Percentiles rank a stretch among this genome's conserved stretches.
Conservation (phyloP, 37 sponge, comb jelly and placozoan genomes). For the Beroe ovata region DNA sequence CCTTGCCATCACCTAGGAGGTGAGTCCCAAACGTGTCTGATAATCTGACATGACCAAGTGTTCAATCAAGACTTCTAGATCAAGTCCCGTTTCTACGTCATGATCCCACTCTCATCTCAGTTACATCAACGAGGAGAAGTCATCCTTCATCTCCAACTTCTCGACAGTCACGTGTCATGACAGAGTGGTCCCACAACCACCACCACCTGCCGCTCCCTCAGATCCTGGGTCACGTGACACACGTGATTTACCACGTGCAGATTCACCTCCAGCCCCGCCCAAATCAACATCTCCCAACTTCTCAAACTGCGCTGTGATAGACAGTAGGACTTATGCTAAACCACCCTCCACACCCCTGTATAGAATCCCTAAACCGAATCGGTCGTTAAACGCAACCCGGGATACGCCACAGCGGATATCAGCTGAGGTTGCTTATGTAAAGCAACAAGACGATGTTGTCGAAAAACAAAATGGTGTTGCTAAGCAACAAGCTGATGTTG, state of each 20-base stretch:
- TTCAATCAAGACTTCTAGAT: too few species aligned
- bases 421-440: background rate
- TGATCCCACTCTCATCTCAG: constrained; percentile 3
- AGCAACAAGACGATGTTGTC: background rate
- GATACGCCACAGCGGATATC: background rate
- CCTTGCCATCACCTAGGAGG: constrained; percentile 27
- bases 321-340: constrained; percentile 39
- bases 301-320: background rate
- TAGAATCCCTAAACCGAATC: constrained; percentile 3
- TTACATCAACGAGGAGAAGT: constrained; percentile 4
- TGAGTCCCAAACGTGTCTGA: too few species aligned
- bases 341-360: constrained; percentile 26
- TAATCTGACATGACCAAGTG: too few species aligned
- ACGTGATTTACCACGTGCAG: background rate
- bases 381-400: background rate
- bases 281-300: constrained; percentile 26
- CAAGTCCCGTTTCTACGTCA: too few species aligned
- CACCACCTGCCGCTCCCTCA: background rate
- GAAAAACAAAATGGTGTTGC: background rate
- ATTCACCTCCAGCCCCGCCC: background rate
- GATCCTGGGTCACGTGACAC: background rate
- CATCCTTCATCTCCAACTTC: background rate
- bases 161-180: background rate
- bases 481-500: background rate
- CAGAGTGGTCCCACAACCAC: background rate